Evolutionary conservation across 2,888 invertebrate genomes (phyloP).

Genomic region (Drosophila anomalata): DNA sequence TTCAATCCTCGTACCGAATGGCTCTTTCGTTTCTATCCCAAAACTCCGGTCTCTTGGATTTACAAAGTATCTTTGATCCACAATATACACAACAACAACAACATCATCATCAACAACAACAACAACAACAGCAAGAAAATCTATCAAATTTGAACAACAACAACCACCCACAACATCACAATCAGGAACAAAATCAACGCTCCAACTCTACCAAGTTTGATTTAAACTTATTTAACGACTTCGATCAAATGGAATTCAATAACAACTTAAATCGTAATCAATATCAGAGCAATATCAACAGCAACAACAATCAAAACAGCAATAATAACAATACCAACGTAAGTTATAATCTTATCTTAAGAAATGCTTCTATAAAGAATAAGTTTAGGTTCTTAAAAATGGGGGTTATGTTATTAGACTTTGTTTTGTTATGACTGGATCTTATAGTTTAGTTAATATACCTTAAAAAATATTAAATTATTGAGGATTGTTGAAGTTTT

Average conservation of each 20-base stretch:
- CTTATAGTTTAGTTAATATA: too few relatives aligned
- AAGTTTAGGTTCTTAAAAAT: too few relatives aligned
- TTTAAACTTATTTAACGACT: conserved; percentile 68
- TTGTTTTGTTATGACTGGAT: too few relatives aligned
- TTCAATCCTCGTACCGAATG: conserved; percentile 79
- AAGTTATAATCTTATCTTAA: neutral
- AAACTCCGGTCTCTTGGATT: conserved; percentile 81
- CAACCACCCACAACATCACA: conserved; percentile 46
- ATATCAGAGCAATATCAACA: conserved; percentile 77
- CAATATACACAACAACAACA: conserved; percentile 62
- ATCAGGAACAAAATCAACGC: conserved; percentile 49
- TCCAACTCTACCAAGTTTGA: conserved; percentile 65
- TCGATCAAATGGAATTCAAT: conserved; percentile 83
- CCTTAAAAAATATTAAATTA: too few relatives aligned
- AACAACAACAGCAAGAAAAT: conserved; percentile 30
- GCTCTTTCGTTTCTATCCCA: conserved; percentile 83
- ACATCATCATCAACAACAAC: conserved; percentile 42
- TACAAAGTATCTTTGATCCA: conserved; percentile 83
- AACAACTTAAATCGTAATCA: conserved; percentile 66
- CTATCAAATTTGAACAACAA: conserved; percentile 15
- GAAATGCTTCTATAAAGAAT: neutral
- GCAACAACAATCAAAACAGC: conserved; percentile 80
- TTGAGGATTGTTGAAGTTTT: too few relatives aligned
- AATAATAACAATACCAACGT: conserved; percentile 41
- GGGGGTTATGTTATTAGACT: too few relatives aligned